A percentile compares a stretch with the other conserved stretches of the same genome.
phyloP scores from a whole-genome alignment of 2,888 invertebrate genomes.

The Crossocerus cetratus region DNA sequence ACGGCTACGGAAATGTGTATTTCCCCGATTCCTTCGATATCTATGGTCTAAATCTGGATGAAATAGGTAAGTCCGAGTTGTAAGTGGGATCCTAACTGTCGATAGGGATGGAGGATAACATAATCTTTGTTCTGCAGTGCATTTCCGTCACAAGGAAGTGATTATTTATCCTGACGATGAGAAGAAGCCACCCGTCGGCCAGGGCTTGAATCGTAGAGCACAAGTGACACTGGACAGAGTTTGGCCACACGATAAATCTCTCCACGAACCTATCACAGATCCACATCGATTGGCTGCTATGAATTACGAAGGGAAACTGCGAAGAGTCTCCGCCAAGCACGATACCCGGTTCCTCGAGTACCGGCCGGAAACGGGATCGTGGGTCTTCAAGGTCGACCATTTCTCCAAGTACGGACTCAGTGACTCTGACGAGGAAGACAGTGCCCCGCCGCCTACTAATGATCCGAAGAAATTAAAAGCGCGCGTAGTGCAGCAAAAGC shows the following conservation, averaged over 20 bases:
- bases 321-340: constrained; percentile 90
- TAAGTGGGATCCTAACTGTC: not conserved
- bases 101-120: not conserved
- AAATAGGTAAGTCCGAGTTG: constrained; percentile 81
- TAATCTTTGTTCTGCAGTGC: constrained; percentile 80
- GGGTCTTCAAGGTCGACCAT: constrained; percentile 97
- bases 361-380: constrained; percentile 95
- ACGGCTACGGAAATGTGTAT: constrained; percentile 93
- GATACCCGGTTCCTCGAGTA: constrained; percentile 96
- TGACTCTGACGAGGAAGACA: constrained; percentile 93
- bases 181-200: constrained; percentile 91
- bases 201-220: constrained; percentile 92
- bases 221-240: constrained; percentile 95
- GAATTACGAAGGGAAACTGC: constrained; percentile 91
- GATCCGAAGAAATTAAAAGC: constrained; percentile 56
- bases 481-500: constrained; percentile 17
- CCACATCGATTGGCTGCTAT: constrained; percentile 86
- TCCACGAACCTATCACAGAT: constrained; percentile 88
- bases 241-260: constrained; percentile 94
- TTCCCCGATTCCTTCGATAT: constrained; percentile 92
- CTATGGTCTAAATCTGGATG: constrained; percentile 90
- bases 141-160: constrained; percentile 96
- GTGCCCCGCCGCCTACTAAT: constrained; percentile 72
- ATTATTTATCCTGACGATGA: constrained; percentile 95
- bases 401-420: constrained; percentile 95